Evolutionary conservation across 2,113 vertebrate genomes (phyloP), one percentile per base, ranked within the genome.

Genomic region (Eonycteris spelaea): DNA sequence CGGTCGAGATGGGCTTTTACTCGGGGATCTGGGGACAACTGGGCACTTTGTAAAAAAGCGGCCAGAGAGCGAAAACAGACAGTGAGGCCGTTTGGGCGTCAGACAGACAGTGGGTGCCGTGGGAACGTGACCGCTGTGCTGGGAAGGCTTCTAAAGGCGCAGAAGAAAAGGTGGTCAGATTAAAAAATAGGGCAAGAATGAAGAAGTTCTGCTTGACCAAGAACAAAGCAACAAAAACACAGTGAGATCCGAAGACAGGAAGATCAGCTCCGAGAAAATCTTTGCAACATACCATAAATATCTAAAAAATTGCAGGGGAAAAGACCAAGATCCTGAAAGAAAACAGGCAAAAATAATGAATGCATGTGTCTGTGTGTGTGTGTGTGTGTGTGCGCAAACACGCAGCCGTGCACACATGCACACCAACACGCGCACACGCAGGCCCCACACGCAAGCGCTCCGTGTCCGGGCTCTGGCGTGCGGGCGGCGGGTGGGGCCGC

Each of bases 341-440:
- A 86, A 38, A 40, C 2, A 65, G 48, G 7, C 8, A 55, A 13
- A 45, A 45, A 45, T 45, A 45, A 45, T 12, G 45, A 45, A 45
- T 45, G 45, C 45, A 45, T 11, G 45, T 45, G 45, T 45, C 11
- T 9, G 45, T 45, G 45, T 45, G 45, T 2, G 45, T 2, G 45
- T 45, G 45, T 9, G 45, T 45, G 45, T 45, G 45, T 2, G 45
- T 2, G 45, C 11, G 45, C 45, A 45, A 45, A 45, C 45, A 45
- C 10, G 10, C 45, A 10, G 45, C 2, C 21, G 7, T 0, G 7
- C 80, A n/a, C 1, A 1, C 13, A 4, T 4, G 6, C 35, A 5
- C 57, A 45, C 30, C 6, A 1, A 0, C 19, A 22, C 21, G 19
- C 18, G 11, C 67, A 57, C 65, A 55, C 9, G 30, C 10, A 11